Evolutionary conservation across 2,797 vertebrate genomes (phyloP).

Genomic region (Sebastes goodei): DNA sequence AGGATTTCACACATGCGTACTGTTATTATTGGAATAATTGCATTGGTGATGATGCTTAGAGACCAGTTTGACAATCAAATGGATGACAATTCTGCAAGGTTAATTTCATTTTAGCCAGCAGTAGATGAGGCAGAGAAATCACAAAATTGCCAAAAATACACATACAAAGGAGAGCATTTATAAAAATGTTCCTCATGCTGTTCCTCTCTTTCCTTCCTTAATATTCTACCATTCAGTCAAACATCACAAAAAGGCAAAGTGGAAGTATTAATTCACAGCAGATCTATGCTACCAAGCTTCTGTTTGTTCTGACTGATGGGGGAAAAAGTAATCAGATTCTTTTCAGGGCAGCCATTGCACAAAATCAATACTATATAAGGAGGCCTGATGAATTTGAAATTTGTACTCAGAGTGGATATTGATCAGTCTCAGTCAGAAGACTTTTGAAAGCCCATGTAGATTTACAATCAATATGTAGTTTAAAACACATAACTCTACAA

Average conservation of each 20-base stretch:
- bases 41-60: neutral
- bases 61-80: neutral
- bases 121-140: neutral
- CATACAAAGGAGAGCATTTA: neutral
- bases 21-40: slow-evolving; percentile 35
- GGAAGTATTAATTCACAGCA: slow-evolving; percentile 8
- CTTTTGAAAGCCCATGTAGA: slow-evolving; percentile 65
- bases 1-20: slow-evolving; percentile 43
- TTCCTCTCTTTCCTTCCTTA: neutral
- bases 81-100: neutral
- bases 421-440: slow-evolving; percentile 75
- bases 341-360: slow-evolving; percentile 66
- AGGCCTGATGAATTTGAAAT: slow-evolving; percentile 83
- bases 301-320: slow-evolving; percentile 61
- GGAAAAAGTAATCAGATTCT: slow-evolving; percentile 70
- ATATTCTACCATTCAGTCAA: neutral
- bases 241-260: slow-evolving; percentile 16
- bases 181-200: neutral
- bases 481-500: slow-evolving; percentile 38
- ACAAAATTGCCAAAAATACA: neutral
- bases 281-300: slow-evolving; percentile 16
- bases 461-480: slow-evolving; percentile 64
- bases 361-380: slow-evolving; percentile 85
- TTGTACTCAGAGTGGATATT: slow-evolving; percentile 78
- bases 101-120: neutral